phyloP scores from a whole-genome alignment of 2,797 vertebrate species.

The Numenius phaeopus region DNA sequence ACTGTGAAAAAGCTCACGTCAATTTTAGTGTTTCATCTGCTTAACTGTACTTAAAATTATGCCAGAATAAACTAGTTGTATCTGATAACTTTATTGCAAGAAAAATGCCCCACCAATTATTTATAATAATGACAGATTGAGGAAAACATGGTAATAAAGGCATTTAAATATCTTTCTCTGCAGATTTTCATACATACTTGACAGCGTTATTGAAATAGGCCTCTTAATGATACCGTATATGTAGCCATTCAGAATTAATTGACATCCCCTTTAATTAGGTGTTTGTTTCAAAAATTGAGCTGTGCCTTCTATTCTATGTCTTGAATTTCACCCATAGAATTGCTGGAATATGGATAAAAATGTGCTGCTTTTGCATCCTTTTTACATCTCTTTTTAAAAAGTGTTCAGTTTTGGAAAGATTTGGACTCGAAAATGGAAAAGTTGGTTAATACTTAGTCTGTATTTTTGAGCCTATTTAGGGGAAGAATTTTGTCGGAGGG shows the following conservation, averaged over 20 bases:
- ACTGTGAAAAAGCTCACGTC: fast-evolving
- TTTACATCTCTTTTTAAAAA: neutral
- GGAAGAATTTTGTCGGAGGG: neutral
- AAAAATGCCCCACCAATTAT: neutral
- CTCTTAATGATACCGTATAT: neutral
- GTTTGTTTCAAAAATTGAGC: neutral
- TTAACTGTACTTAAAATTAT: neutral
- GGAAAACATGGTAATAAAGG: neutral
- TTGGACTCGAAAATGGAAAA: neutral
- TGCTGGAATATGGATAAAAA: neutral
- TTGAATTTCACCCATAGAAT: neutral
- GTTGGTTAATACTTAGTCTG: fast-evolving
- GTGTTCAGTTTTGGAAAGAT: neutral
- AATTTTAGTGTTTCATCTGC: neutral
- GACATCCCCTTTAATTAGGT: neutral
- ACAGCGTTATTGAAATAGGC: neutral
- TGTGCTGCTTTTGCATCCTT: neutral
- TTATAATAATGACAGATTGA: neutral
- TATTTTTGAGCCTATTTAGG: neutral
- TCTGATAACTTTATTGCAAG: neutral
- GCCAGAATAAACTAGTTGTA: neutral
- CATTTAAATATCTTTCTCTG: neutral
- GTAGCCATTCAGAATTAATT: neutral
- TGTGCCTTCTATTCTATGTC: neutral
- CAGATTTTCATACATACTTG: neutral